Evolutionary conservation across 2,888 invertebrate genomes (phyloP), one percentile per base, ranked within the genome.

Genomic region (Amiota minor): DNA sequence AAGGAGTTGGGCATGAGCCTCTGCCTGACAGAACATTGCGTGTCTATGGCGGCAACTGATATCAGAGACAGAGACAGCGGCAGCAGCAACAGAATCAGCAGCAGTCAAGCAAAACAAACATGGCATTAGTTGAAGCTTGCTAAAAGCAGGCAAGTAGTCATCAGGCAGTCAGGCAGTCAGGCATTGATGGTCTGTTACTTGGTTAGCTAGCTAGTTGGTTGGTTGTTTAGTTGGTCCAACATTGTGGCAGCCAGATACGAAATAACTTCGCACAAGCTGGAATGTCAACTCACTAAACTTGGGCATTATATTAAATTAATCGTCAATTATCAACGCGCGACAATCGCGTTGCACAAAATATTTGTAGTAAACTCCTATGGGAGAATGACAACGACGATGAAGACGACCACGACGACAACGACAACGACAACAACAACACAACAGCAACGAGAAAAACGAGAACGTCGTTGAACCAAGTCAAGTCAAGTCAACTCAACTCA

Each of bases 291-390:
- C 61, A 61, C 71, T 71, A 84, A 83, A 83, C 83, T 83, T 83
- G 86, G 83, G 85, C 86, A 83, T 83, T 85, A 84, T 84, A 86
- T 83, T 83, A 86, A 83, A 83, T 86, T 86, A 83, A 83, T 86
- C 83, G 83, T 83, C 83, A 83, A 83, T 83, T 83, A 86, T 83
- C 84, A 83, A 82, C 75, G 81, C 76, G 74, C 80, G 65, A 65
- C 65, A 65, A 65, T 65, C 65, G 65, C 65, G 65, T 49, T 65
- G 65, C 65, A 35, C 35, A 65, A 65, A 65, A 65, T 65, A 65
- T 65, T 65, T 65, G 65, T 65, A 65, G 65, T 65, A 65, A 65
- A 65, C 65, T 65, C 65, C 65, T 65, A 65, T 65, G 65, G 65
- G 65, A 65, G 65, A 47, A 65, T 49, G 65, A 10, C 9, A 47